phyloP scores from a whole-genome alignment of 2,797 vertebrate genomes.

The Falco peregrinus region DNA sequence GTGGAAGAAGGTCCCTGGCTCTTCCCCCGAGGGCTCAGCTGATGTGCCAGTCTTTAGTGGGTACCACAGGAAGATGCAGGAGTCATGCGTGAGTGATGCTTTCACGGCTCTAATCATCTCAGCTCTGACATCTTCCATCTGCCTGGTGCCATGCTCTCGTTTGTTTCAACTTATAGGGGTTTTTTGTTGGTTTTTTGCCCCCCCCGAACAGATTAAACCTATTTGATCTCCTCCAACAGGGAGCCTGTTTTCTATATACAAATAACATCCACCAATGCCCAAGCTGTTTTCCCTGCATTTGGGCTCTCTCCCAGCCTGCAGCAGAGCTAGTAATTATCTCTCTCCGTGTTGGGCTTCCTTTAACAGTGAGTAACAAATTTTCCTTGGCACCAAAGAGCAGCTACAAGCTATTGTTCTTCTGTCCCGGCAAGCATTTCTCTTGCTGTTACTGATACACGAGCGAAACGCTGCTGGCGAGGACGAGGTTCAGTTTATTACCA shows the following conservation, averaged over 20 bases:
- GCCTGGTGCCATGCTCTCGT: neutral
- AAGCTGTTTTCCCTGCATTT: neutral
- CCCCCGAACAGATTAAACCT: neutral
- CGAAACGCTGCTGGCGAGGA: neutral
- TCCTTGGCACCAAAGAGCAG: slow-evolving; percentile 33
- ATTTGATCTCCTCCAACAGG: neutral
- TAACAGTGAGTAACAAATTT: slow-evolving; percentile 36
- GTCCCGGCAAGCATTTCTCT: neutral
- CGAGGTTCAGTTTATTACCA: neutral
- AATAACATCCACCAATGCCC: neutral
- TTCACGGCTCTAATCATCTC: neutral
- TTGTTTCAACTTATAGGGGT: neutral
- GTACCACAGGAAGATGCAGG: neutral
- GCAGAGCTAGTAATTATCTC: slow-evolving; percentile 32
- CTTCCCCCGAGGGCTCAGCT: neutral
- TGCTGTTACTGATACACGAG: neutral
- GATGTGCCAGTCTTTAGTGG: fast-evolving
- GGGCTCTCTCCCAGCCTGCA: slow-evolving; percentile 35
- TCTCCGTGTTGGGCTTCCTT: slow-evolving; percentile 16
- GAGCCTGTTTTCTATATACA: neutral
- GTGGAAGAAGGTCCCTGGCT: neutral
- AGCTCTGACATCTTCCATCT: neutral
- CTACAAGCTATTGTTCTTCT: slow-evolving; percentile 35
- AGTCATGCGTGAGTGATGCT: neutral
- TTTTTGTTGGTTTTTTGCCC: neutral